These are phyloP conservation scores for Nymphalis c-album DNA, from an alignment of 2,888 invertebrate species.

Conservation along the genomic window DNA sequence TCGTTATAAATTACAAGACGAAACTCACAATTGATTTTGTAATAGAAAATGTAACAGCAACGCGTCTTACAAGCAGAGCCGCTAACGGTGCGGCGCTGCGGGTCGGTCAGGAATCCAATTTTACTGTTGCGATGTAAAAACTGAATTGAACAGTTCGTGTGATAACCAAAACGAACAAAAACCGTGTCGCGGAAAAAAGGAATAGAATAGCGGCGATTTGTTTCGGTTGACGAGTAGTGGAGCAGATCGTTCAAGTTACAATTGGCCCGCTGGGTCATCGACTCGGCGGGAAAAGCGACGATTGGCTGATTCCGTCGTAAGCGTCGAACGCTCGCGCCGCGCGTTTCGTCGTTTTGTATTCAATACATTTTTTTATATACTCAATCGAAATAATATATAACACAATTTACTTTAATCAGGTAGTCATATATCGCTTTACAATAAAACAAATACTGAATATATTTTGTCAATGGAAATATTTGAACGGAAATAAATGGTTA, in stretches of 20 bases:
- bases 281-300: conserved; percentile 49
- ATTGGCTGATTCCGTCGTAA: conserved; percentile 28
- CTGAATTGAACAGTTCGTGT: conserved; percentile 39
- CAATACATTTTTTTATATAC: conserved; percentile 1
- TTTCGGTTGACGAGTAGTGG: conserved; percentile 65
- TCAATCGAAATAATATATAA: not conserved
- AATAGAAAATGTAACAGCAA: conserved; percentile 17
- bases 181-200: conserved; percentile 54
- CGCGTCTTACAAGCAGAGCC: conserved; percentile 20
- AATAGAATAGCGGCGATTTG: conserved; percentile 62
- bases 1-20: conserved; percentile 19
- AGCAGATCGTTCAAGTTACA: conserved; percentile 56
- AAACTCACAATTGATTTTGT: conserved; percentile 24
- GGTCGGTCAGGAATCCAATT: conserved; percentile 43
- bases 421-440: not conserved
- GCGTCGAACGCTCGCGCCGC: conserved; percentile 13
- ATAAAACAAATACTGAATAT: not conserved
- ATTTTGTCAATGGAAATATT: conserved; percentile 1
- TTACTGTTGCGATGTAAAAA: conserved; percentile 42
- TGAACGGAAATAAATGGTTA: conserved; percentile 41
- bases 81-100: conserved; percentile 27
- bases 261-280: conserved; percentile 67
- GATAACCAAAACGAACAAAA: conserved; percentile 47
- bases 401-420: not conserved
- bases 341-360: not conserved